Conservation (phyloP, 2,888 invertebrate species). For the Yponomeuta evonymella region DNA sequence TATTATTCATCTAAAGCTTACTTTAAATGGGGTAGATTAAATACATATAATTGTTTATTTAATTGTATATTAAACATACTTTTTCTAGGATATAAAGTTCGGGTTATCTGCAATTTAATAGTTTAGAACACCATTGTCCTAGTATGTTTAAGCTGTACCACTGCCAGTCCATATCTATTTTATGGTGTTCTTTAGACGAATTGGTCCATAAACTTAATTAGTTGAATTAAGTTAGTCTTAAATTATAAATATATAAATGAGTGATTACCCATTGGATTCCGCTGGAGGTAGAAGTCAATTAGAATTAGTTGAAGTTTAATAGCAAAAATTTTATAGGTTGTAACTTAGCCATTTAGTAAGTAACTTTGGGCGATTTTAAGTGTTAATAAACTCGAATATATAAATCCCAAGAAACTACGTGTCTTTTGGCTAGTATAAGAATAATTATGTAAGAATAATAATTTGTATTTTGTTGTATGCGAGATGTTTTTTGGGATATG, state of each 20-base stretch:
- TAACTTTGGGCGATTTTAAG: too few species aligned
- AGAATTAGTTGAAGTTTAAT: neutral
- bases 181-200: neutral
- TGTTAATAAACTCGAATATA: too few species aligned
- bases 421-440: too few species aligned
- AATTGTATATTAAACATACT: neutral
- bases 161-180: conserved; percentile 11
- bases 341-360: neutral
- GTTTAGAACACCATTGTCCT: neutral
- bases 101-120: conserved; percentile 3
- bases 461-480: neutral
- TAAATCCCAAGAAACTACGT: too few species aligned
- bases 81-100: neutral
- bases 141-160: neutral
- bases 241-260: neutral
- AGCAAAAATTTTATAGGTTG: neutral
- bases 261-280: neutral
- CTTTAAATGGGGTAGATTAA: neutral
- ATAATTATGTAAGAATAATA: too few species aligned
- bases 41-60: neutral
- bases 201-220: neutral
- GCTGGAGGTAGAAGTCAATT: conserved; percentile 3
- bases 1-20: too few species aligned
- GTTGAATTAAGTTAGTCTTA: too few species aligned
- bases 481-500: neutral